phyloP scores from a whole-genome alignment of 1,140 invertebrate genomes.

The Aphelenchoides fujianensis region DNA sequence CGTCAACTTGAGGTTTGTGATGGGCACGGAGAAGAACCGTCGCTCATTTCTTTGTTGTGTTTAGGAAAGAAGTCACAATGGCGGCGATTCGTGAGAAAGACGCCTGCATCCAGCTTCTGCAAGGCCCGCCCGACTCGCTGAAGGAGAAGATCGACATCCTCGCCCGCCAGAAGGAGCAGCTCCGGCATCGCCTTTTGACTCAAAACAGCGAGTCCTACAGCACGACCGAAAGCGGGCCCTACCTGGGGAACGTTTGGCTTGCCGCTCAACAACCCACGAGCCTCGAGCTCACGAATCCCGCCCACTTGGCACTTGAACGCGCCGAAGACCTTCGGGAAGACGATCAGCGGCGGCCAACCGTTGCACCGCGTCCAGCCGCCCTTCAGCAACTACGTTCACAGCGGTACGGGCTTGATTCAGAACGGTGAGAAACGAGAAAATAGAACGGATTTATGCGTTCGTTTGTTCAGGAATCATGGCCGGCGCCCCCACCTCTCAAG shows the following conservation, averaged over 20 bases:
- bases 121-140: constrained; percentile 34
- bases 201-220: constrained; percentile 33
- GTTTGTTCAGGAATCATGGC: constrained; percentile 13
- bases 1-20: constrained; percentile 36
- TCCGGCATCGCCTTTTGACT: constrained; percentile 39
- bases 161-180: constrained; percentile 43
- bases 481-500: constrained; percentile 5
- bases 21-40: not conserved
- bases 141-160: constrained; percentile 45
- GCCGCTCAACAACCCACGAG: constrained; percentile 13
- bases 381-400: constrained; percentile 18
- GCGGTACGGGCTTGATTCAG: not conserved
- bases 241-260: constrained; percentile 26
- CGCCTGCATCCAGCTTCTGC: constrained; percentile 29
- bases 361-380: constrained; percentile 16
- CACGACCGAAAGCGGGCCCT: constrained; percentile 26
- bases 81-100: constrained; percentile 46
- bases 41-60: constrained; percentile 14
- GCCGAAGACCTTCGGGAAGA: constrained; percentile 22
- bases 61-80: constrained; percentile 46
- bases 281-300: not conserved
- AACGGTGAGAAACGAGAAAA: not conserved
- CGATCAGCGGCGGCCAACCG: constrained; percentile 4
- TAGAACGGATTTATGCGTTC: too few relatives aligned
- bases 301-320: constrained; percentile 3